Conservation (phyloP, 35 echinoderm and acorn worm species). For the Diadema setosum region DNA sequence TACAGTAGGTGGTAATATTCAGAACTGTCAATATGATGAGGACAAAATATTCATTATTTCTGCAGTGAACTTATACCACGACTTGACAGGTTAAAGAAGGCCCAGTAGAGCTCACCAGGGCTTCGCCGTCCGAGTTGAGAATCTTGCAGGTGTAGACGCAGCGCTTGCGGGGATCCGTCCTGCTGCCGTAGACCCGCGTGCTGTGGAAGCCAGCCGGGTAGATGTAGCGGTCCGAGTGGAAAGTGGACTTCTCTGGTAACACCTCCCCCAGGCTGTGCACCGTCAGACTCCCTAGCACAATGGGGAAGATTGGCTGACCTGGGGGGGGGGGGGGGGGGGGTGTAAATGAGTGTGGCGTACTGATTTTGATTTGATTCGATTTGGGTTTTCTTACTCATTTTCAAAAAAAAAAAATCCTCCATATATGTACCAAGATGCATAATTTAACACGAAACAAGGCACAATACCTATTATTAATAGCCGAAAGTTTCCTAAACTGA, state of each 20-base stretch:
- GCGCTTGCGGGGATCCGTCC: constrained; percentile 21
- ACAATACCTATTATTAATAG: too few relatives aligned
- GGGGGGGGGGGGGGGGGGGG: too few relatives aligned
- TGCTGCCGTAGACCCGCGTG: constrained; percentile 62
- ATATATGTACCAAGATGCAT: too few relatives aligned
- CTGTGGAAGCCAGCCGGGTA: constrained; percentile 79
- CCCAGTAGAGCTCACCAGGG: too few relatives aligned
- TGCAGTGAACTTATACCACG: background rate
- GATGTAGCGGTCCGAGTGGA: constrained; percentile 68
- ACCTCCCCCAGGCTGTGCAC: constrained; percentile 76
- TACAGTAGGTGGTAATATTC: background rate
- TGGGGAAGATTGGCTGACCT: constrained; percentile 88
- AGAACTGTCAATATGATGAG: background rate
- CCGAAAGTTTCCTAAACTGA: too few relatives aligned
- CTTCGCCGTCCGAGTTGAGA: constrained; percentile 39
- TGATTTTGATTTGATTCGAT: too few relatives aligned
- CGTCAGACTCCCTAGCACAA: constrained; percentile 61
- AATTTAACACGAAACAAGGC: too few relatives aligned
- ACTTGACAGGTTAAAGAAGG: background rate
- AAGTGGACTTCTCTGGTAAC: constrained; percentile 36
- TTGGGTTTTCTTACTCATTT: too few relatives aligned
- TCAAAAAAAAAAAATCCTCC: too few relatives aligned
- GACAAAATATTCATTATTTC: background rate
- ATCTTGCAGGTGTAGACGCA: constrained; percentile 95
- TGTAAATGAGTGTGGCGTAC: too few relatives aligned